Evolutionary conservation across 2,797 vertebrate genomes (phyloP).

Genomic region (Huso huso): DNA sequence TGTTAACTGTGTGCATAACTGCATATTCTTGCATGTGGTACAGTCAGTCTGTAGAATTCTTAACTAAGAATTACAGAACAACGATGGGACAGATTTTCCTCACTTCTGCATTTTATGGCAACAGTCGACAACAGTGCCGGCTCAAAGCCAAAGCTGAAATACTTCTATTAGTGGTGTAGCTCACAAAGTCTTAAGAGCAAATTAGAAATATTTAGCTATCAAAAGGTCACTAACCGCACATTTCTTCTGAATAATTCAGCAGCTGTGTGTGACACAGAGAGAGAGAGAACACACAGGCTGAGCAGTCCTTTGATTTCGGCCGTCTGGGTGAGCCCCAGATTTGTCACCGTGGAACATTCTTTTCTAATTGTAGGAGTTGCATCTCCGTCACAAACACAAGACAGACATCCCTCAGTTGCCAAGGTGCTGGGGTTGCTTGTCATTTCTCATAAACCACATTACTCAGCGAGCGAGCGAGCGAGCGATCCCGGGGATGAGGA

Average conservation of each 20-base stretch:
- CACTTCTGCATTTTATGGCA: no score
- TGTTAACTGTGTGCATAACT: no score
- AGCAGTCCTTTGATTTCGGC: neutral
- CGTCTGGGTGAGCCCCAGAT: constrained; percentile 11
- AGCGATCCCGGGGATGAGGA: neutral
- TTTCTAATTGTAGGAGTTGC: neutral
- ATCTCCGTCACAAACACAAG: constrained; percentile 1
- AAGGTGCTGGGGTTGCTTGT: neutral
- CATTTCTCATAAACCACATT: constrained; percentile 9
- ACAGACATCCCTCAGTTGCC: constrained; percentile 16
- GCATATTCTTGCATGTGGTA: no score
- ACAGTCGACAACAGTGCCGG: no score
- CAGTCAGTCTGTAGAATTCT: no score
- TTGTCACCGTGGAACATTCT: constrained; percentile 15
- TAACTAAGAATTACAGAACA: no score
- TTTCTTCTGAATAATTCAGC: neutral
- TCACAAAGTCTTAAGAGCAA: no score
- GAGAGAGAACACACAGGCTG: neutral
- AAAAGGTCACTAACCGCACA: neutral
- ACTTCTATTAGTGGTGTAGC: no score
- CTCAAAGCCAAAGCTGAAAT: no score
- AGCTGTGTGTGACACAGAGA: neutral
- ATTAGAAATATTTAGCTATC: no score
- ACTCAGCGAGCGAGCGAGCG: constrained; percentile 3
- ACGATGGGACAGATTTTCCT: no score